Conservation (phyloP, 2,797 vertebrate species). For the Sciurus carolinensis region DNA sequence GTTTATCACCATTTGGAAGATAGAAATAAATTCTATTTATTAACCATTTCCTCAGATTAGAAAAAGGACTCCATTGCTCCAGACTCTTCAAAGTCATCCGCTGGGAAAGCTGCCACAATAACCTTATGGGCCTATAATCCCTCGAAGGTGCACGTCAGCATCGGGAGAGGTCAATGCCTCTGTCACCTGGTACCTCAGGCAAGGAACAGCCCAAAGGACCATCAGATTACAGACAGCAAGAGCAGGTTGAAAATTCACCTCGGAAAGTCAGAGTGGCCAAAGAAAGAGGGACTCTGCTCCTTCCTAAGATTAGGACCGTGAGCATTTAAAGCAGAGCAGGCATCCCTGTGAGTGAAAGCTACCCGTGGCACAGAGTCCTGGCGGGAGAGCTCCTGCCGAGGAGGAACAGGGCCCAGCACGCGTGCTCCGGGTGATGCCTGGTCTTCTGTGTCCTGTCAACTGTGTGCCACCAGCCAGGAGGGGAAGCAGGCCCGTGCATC, state of each 20-base stretch:
- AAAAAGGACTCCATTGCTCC: not conserved
- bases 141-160: not conserved
- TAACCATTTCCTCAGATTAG: not conserved
- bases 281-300: not conserved
- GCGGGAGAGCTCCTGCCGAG: not conserved
- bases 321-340: not conserved
- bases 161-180: not conserved
- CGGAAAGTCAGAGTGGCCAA: not conserved
- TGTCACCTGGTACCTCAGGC: not conserved
- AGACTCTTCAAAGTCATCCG: not conserved
- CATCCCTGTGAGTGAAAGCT: not conserved
- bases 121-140: not conserved
- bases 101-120: not conserved
- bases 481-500: not conserved
- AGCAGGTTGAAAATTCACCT: not conserved
- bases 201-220: not conserved
- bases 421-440: not conserved
- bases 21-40: slow-evolving; percentile 8
- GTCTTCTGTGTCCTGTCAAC: not conserved
- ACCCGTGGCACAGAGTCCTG: not conserved
- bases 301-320: not conserved
- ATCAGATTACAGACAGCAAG: not conserved
- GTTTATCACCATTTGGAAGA: not conserved
- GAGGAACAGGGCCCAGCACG: not conserved
- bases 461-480: not conserved